Evolutionary conservation across 1,140 invertebrate species (phyloP), one percentile per base, ranked within the genome.

Genomic region (Drosophila ercepeae): DNA sequence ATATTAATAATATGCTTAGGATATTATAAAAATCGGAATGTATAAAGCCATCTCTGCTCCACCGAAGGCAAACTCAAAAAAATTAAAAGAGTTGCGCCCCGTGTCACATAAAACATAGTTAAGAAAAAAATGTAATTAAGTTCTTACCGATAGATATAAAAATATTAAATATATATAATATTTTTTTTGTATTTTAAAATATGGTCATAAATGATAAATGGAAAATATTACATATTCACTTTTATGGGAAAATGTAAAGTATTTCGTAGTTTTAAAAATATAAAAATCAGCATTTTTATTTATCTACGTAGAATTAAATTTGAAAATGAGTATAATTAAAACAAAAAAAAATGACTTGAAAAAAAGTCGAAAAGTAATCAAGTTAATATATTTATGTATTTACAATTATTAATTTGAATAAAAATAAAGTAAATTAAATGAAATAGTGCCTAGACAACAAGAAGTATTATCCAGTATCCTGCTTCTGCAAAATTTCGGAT

Each of bases 191-290:
- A 57, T 39, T 69, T 78, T 77, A 82, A 75, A 82, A 70, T 73
- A 77, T 21, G 21, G 21, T 2, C 21, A 21, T 21, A 4, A 21
- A 21, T 2, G 21, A 21, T 61, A 46, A 48, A 48, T 39, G 13
- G 13, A 39, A 44, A 52, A 50, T 61, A 73, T 51, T 63, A 52
- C 52, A 27, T 14, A 49, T 6, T 61, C 49, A 36, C 49, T 53
- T 61, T 41, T 46, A 61, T 34, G 19, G 45, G 68, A 68, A 63
- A 84, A 77, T 76, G 83, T 77, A 88, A 71, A 88, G 73, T 82
- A 82, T 82, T 82, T 82, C 69, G 73, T 82, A 82, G 55, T 82
- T 82, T 69, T 86, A 77, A 55, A 64, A 77, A 67, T 73, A 77
- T 71, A 74, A 84, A 86, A 76, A 75, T 68, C 71, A 27, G 81